Conservation (phyloP, 2,113 vertebrate species). For the Gymnobelideus leadbeateri region DNA sequence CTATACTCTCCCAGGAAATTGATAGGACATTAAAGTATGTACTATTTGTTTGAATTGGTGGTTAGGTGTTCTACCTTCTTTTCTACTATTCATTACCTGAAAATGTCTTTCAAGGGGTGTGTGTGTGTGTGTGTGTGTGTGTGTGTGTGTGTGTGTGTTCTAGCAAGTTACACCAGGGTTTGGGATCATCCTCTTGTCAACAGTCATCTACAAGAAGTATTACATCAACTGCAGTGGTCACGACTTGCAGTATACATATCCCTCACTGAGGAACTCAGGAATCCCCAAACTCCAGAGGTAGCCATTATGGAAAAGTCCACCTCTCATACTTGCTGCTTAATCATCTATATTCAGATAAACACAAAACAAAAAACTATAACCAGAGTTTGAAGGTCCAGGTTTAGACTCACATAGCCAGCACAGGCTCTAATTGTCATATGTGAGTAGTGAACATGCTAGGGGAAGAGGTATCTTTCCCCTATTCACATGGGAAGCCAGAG, state of each 20-base stretch:
- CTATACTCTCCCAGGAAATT: not conserved
- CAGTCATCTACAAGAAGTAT: not conserved
- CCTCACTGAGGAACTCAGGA: not conserved
- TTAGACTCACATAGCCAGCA: not conserved
- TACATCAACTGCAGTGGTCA: not conserved
- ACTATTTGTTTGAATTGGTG: not conserved
- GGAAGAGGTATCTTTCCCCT: not conserved
- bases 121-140: not conserved
- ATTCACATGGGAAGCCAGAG: not conserved
- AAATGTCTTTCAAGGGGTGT: not conserved
- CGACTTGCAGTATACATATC: not conserved
- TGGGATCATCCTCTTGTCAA: not conserved
- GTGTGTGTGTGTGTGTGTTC: not conserved
- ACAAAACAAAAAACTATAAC: not conserved
- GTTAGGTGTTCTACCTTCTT: not conserved
- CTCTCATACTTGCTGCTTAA: not conserved
- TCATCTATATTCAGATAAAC: not conserved
- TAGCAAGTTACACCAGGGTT: not conserved
- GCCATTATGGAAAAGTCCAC: not conserved
- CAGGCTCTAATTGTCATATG: not conserved
- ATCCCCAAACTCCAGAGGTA: not conserved
- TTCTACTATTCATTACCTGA: not conserved
- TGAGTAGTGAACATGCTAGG: not conserved
- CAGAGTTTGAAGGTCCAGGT: not conserved
- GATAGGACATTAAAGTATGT: not conserved